Base-by-base conservation (phyloP, 1,140 invertebrate species). In the Bursaphelenchus mucronatus region DNA sequence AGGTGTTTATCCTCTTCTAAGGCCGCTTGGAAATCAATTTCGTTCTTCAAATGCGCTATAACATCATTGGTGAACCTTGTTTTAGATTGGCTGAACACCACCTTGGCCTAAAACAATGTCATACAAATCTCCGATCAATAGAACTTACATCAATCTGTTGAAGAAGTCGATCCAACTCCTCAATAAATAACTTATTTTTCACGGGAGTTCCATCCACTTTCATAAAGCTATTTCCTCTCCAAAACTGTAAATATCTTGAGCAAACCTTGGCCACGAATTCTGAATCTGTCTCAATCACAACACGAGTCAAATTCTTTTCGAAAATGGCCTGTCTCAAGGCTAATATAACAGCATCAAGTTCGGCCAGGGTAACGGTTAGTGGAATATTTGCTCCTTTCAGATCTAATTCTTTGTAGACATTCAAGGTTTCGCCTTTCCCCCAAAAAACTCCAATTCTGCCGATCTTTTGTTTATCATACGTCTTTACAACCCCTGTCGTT, bases 181-280 rank as follows among this genome's bases (percentile, higher is more conserved):
- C 45, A 19, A 66, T 21, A 44, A 52, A 19, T 50, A 61, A 46
- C 44, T 54, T 64, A 50, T 66, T 52, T 44, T 66, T 66, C 13
- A 66, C 64, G 19, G 66, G 52, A 19, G 43, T n/a, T 53, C 64
- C 64, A 47, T 66, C 64, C 3, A 41, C 30, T 30, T 66, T 66
- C 30, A 43, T 39, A 39, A 19, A 66, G 19, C 51, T 63, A 41
- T 66, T 66, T 10, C 52, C 44, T n/a, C 49, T 15, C 64, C 64
- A 66, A 15, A 40, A 9, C 11, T 54, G 11, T 17, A 66, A 39
- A 8, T 68, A 66, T 10, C 11, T 8, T 19, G 10, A 39, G 15
- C 43, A 63, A 55, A 15, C 17, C 45, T 66, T 66, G 2, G 13
- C 41, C n/a, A 66, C 67, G 45, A 51, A 66, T 8, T 39, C 49